Evolutionary conservation across 2,888 invertebrate species (phyloP).

Genomic region (Vandiemenella viatica): DNA sequence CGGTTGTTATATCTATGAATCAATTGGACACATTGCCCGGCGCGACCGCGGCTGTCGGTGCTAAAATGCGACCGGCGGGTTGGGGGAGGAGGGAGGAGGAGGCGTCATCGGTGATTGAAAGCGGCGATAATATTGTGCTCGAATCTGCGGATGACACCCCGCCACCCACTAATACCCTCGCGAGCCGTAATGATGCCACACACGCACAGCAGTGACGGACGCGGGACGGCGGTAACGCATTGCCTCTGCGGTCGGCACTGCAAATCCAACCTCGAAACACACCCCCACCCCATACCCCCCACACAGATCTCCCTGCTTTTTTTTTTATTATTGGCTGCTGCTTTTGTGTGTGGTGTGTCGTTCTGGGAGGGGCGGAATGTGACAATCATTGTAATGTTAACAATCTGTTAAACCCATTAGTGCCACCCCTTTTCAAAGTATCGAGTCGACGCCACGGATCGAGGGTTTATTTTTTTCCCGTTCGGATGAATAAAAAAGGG

Average conservation of each 20-base stretch:
- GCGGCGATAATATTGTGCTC: constrained; percentile 12
- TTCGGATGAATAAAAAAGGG: no score
- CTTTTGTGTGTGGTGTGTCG: neutral
- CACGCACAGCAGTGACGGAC: no score
- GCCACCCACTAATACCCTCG: neutral
- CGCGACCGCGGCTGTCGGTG: no score
- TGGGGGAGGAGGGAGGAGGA: neutral
- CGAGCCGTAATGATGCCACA: no score
- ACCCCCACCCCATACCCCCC: no score
- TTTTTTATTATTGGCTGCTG: no score
- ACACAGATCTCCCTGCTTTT: no score
- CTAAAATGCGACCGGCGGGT: constrained; percentile 7
- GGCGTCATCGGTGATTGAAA: constrained; percentile 9
- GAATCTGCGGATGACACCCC: constrained; percentile 10
- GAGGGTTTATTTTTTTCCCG: no score
- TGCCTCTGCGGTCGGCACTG: no score
- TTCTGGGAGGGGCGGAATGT: neutral
- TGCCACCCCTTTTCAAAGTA: neutral
- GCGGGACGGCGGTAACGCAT: no score
- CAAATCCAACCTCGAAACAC: no score
- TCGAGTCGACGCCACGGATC: no score
- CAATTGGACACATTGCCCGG: constrained; percentile 14
- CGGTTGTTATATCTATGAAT: constrained; percentile 9
- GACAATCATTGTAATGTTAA: neutral
- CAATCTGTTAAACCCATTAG: neutral